Evolutionary conservation across 2,113 vertebrate species (phyloP).

Genomic region (Corydoras maculifer): DNA sequence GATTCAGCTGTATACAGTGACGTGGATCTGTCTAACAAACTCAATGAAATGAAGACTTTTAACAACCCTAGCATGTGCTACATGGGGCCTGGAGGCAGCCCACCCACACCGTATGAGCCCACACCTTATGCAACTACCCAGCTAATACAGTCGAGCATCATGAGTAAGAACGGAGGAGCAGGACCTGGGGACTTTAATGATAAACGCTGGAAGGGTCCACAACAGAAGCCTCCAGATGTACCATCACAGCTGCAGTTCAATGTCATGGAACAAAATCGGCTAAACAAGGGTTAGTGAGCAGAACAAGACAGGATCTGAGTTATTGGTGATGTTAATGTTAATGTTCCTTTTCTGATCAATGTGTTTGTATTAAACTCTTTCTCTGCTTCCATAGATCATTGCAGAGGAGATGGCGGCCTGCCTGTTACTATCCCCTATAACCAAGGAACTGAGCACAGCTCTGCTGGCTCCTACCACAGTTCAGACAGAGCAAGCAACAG

Average conservation of each 20-base stretch:
- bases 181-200: conserved; percentile 76
- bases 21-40: conserved; percentile 97
- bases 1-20: conserved; percentile 93
- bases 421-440: conserved; percentile 94
- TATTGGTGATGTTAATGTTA: background rate
- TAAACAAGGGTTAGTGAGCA: conserved; percentile 88
- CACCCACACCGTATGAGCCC: conserved; percentile 60
- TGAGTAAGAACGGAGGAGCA: conserved; percentile 82
- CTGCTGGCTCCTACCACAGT: conserved; percentile 92
- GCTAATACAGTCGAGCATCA: conserved; percentile 89
- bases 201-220: conserved; percentile 86
- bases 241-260: conserved; percentile 87
- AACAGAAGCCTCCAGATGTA: conserved; percentile 59
- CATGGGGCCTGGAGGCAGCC: conserved; percentile 76
- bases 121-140: conserved; percentile 98
- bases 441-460: conserved; percentile 86
- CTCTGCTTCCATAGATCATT: conserved; percentile 65
- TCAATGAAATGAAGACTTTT: conserved; percentile 99
- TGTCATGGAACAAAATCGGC: conserved; percentile 98
- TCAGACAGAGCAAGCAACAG: conserved; percentile 88
- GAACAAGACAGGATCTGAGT: background rate
- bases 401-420: conserved; percentile 79
- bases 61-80: conserved; percentile 91
- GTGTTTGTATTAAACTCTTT: background rate
- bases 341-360: background rate